Conservation (phyloP, 2,888 invertebrate species). For the Heliconius sara region DNA sequence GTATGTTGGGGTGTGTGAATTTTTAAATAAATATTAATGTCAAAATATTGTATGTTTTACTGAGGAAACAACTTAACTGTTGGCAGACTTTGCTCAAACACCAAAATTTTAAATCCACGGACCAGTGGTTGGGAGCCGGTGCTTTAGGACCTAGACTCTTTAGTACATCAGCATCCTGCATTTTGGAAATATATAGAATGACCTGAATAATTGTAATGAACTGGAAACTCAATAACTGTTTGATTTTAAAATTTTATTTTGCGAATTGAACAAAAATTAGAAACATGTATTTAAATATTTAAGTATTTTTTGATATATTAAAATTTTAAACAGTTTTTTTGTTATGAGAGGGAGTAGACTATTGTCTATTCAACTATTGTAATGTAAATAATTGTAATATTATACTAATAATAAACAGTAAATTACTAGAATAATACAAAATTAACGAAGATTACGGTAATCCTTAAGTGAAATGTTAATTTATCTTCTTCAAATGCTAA, state of each 20-base stretch:
- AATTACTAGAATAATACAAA: background rate
- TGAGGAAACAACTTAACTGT: too few relatives aligned
- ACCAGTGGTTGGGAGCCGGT: too few relatives aligned
- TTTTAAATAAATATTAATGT: too few relatives aligned
- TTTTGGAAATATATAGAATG: background rate
- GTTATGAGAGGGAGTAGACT: too few relatives aligned
- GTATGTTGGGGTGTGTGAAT: too few relatives aligned
- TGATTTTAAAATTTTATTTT: background rate
- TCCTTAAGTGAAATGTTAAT: background rate
- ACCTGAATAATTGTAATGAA: background rate
- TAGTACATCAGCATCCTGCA: background rate
- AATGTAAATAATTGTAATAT: background rate
- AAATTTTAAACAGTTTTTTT: too few relatives aligned
- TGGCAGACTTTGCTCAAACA: too few relatives aligned
- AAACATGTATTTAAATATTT: too few relatives aligned
- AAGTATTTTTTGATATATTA: too few relatives aligned
- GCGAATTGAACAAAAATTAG: background rate
- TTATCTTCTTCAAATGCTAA: background rate
- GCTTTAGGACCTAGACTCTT: background rate
- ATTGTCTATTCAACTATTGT: too few relatives aligned
- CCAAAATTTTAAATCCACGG: too few relatives aligned
- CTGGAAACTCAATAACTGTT: background rate
- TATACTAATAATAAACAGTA: background rate
- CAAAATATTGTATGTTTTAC: too few relatives aligned
- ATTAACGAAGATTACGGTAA: background rate